Percentiles rank a stretch among this genome's conserved stretches.
phyloP scores from a whole-genome alignment of 2,888 invertebrate species.

The Halictus quadricinctus region DNA sequence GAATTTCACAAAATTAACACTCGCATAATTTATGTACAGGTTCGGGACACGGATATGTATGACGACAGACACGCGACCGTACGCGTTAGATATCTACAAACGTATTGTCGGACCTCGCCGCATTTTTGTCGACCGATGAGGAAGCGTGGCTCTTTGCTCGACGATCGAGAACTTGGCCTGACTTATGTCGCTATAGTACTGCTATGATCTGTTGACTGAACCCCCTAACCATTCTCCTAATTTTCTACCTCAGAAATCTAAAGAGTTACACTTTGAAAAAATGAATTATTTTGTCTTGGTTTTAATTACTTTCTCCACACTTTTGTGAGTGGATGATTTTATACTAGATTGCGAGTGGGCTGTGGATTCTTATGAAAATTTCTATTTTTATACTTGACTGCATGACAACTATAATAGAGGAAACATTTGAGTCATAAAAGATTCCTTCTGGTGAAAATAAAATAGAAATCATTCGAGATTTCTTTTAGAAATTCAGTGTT shows the following conservation, averaged over 20 bases:
- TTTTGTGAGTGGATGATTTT: no score
- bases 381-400: no score
- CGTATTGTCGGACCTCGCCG: slow-evolving; percentile 67
- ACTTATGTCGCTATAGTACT: not conserved
- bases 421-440: no score
- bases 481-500: no score
- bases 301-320: not conserved
- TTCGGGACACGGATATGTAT: slow-evolving; percentile 73
- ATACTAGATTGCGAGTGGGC: no score
- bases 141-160: slow-evolving; percentile 4
- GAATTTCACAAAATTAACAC: slow-evolving; percentile 1
- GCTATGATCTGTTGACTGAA: not conserved
- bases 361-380: no score
- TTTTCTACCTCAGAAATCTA: not conserved
- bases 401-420: no score
- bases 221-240: not conserved
- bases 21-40: slow-evolving; percentile 63
- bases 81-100: slow-evolving; percentile 58
- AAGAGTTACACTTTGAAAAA: not conserved
- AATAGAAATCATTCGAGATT: no score
- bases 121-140: slow-evolving; percentile 47
- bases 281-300: not conserved
- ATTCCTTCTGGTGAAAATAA: no score
- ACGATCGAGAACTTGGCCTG: slow-evolving; percentile 28
- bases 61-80: slow-evolving; percentile 65